Conservation (phyloP, 1,140 invertebrate genomes). For the Nautilus pompilius region DNA sequence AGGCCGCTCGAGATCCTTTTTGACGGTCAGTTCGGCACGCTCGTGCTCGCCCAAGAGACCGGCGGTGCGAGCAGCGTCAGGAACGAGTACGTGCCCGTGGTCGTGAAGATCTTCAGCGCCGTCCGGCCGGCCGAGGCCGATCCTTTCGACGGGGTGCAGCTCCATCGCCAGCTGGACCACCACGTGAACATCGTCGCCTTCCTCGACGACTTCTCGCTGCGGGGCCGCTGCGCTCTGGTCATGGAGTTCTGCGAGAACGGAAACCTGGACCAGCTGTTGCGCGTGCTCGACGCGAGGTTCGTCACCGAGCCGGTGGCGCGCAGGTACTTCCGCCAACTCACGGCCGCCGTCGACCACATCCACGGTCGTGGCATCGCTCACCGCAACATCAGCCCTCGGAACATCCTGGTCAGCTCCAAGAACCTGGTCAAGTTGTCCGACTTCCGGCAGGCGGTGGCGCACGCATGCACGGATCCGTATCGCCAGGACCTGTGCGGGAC, state of each 20-base stretch:
- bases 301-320: slow-evolving; percentile 31
- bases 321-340: slow-evolving; percentile 33
- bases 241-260: slow-evolving; percentile 44
- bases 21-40: slow-evolving; percentile 21
- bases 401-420: slow-evolving; percentile 32
- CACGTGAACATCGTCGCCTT: slow-evolving; percentile 36
- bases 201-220: slow-evolving; percentile 26
- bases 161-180: slow-evolving; percentile 28
- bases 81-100: slow-evolving; percentile 27
- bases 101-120: slow-evolving; percentile 26
- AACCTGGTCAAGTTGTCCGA: slow-evolving; percentile 38
- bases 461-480: slow-evolving; percentile 19
- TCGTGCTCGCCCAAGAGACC: slow-evolving; percentile 28
- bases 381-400: slow-evolving; percentile 34
- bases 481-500: slow-evolving; percentile 45
- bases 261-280: slow-evolving; percentile 34
- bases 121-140: slow-evolving; percentile 7
- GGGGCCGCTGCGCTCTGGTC: slow-evolving; percentile 27
- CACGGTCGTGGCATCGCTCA: slow-evolving; percentile 40
- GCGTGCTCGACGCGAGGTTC: slow-evolving; percentile 28
- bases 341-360: slow-evolving; percentile 30
- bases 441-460: slow-evolving; percentile 29
- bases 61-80: slow-evolving; percentile 10
- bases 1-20: slow-evolving; percentile 28
- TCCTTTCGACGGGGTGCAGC: slow-evolving; percentile 30